Conservation (phyloP, 2,113 vertebrate genomes). For the Heterocephalus glaber region DNA sequence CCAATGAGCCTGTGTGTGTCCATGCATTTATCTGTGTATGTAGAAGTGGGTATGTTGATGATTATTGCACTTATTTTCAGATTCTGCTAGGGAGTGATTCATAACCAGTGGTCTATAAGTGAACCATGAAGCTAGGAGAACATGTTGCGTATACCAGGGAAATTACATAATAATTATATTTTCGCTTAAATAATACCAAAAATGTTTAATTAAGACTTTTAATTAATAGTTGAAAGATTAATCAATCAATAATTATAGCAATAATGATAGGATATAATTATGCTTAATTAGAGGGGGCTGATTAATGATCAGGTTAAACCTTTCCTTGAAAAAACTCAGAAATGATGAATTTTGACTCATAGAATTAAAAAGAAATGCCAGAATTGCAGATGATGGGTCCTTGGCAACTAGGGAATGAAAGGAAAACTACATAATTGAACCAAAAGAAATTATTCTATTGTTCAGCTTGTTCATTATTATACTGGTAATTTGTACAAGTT, state of each 20-base stretch:
- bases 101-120: conserved; percentile 54
- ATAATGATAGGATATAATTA: conserved; percentile 87
- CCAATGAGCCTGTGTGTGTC: neutral
- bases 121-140: conserved; percentile 74
- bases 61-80: conserved; percentile 27
- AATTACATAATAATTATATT: conserved; percentile 87
- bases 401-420: conserved; percentile 64
- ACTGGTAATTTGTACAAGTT: neutral
- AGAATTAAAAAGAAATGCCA: conserved; percentile 73
- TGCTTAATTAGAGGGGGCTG: conserved; percentile 86
- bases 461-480: conserved; percentile 35
- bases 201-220: conserved; percentile 87
- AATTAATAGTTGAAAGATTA: conserved; percentile 89
- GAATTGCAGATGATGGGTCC: conserved; percentile 51
- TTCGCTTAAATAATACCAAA: conserved; percentile 85
- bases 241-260: conserved; percentile 89
- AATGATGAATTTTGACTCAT: conserved; percentile 81
- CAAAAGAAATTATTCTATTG: conserved; percentile 61
- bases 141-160: conserved; percentile 80
- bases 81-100: conserved; percentile 36
- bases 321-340: conserved; percentile 84
- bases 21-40: neutral
- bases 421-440: conserved; percentile 55
- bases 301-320: conserved; percentile 87
- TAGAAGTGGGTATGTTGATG: neutral